phyloP scores from a whole-genome alignment of 2,113 vertebrate genomes.

The Plestiodon gilberti region DNA sequence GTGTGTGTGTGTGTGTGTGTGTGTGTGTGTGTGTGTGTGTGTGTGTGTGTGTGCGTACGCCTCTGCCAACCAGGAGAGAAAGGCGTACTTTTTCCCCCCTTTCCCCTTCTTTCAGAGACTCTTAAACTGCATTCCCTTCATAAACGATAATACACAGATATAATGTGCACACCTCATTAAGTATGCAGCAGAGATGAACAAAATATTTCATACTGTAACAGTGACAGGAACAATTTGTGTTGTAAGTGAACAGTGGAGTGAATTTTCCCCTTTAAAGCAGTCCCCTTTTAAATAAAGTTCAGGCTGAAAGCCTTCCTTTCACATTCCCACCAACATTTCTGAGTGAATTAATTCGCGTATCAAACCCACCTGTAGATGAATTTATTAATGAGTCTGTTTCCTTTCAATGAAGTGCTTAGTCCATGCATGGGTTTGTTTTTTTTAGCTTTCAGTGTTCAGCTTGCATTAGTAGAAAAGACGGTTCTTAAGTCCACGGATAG shows the following conservation, averaged over 20 bases:
- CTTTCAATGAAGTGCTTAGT: background rate
- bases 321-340: background rate
- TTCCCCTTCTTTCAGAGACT: background rate
- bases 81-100: too few relatives aligned
- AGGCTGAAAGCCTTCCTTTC: background rate
- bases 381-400: slow-evolving; percentile 3
- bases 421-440: background rate
- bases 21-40: slow-evolving; percentile 45
- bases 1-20: slow-evolving; percentile 47
- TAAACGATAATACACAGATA: background rate
- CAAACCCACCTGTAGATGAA: background rate
- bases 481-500: background rate
- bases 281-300: accelerated
- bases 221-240: background rate
- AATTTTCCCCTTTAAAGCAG: background rate
- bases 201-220: background rate
- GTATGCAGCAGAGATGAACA: background rate
- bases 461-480: background rate
- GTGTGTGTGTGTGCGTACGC: slow-evolving; percentile 39
- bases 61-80: too few relatives aligned
- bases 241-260: background rate
- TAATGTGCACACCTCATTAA: background rate
- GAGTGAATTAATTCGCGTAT: slow-evolving; percentile 10
- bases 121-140: background rate
- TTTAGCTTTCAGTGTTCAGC: background rate